Conservation (phyloP, 2,888 invertebrate genomes). For the Operophtera brumata region DNA sequence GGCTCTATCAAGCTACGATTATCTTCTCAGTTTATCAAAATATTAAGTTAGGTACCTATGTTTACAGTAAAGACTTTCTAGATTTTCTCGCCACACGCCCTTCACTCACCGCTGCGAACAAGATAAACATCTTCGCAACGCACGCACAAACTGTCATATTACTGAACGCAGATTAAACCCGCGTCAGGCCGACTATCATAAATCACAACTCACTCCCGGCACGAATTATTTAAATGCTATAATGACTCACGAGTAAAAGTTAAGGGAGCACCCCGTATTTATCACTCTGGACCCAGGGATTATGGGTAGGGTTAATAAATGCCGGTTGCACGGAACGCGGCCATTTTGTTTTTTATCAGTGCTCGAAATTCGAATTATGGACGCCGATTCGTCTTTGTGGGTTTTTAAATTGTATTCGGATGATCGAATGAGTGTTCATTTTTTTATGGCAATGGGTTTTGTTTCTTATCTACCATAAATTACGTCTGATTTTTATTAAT, state of each 20-base stretch:
- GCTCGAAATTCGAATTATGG: conserved; percentile 70
- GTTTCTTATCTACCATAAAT: conserved; percentile 5
- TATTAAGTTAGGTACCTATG: background rate
- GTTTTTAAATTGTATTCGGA: conserved; percentile 40
- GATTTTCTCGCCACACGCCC: conserved; percentile 22
- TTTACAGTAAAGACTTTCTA: background rate
- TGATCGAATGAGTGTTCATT: conserved; percentile 44
- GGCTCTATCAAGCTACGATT: too few relatives aligned
- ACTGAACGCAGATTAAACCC: conserved; percentile 52
- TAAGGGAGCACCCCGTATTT: conserved; percentile 68
- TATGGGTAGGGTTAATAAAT: conserved; percentile 73
- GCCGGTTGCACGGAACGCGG: conserved; percentile 52
- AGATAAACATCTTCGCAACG: conserved; percentile 35
- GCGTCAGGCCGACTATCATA: conserved; percentile 65
- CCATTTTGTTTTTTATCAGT: conserved; percentile 71
- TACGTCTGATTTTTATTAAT: background rate
- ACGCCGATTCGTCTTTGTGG: conserved; percentile 58
- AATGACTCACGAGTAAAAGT: conserved; percentile 74
- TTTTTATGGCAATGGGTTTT: conserved; percentile 28
- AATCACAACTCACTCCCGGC: conserved; percentile 63
- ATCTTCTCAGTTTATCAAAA: too few relatives aligned
- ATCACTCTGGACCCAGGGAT: conserved; percentile 66
- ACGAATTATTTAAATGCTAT: conserved; percentile 80
- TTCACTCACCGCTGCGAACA: conserved; percentile 26
- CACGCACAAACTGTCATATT: conserved; percentile 45